Evolutionary conservation across 2,888 invertebrate genomes (phyloP).

Genomic region (Megastigmus dorsalis): DNA sequence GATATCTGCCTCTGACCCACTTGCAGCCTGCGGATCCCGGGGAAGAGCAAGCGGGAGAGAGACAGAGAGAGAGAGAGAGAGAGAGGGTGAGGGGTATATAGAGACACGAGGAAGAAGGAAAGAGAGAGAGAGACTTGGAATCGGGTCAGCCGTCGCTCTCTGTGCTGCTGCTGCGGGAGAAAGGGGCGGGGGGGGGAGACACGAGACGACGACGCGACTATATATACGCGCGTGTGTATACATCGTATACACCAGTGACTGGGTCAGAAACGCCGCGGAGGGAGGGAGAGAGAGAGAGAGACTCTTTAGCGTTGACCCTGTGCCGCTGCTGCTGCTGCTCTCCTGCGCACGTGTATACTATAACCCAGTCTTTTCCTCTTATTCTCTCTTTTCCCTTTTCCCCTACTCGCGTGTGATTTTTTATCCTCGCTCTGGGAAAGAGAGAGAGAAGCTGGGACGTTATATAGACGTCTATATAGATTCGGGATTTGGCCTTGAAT

Average conservation of each 20-base stretch:
- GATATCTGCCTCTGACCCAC: constrained; percentile 32
- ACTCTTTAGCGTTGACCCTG: background rate
- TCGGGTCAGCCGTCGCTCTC: constrained; percentile 25
- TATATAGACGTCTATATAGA: no score
- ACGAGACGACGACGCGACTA: background rate
- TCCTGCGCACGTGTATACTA: no score
- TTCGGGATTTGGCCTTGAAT: no score
- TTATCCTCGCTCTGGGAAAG: no score
- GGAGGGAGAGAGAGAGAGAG: no score
- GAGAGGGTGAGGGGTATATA: background rate
- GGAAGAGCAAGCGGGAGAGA: background rate
- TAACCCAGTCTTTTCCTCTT: no score
- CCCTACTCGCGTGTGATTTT: no score
- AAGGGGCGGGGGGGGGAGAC: background rate
- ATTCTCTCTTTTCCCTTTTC: no score
- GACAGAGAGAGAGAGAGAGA: background rate
- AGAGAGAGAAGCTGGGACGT: no score
- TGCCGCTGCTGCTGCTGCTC: no score
- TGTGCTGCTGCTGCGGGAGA: no score
- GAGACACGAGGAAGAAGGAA: constrained; percentile 1
- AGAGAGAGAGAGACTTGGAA: background rate
- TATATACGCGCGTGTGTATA: background rate
- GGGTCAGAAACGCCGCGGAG: background rate
- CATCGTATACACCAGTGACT: no score
- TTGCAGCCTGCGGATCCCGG: constrained; percentile 12